These are phyloP conservation scores for Carpatolechia fugitivella DNA, from an alignment of 2,888 invertebrate species.

Conservation along the genomic window DNA sequence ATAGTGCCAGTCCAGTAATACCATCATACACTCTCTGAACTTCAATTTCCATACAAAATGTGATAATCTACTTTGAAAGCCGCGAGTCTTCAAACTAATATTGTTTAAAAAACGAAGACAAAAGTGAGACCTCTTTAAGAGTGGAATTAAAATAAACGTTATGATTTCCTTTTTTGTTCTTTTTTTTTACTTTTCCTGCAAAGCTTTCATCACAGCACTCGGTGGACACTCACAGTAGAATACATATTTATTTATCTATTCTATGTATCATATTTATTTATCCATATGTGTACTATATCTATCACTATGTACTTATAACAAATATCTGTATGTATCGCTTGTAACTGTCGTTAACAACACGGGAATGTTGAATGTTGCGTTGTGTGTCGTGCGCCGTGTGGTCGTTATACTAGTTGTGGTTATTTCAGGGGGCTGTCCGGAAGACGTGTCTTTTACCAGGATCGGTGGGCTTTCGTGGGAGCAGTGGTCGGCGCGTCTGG, in stretches of 20 bases:
- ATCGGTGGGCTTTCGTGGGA: slow-evolving; percentile 85
- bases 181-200: slow-evolving; percentile 70
- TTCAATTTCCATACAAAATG: slow-evolving; percentile 7
- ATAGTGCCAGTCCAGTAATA: slow-evolving; percentile 48
- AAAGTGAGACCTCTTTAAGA: slow-evolving; percentile 12
- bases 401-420: slow-evolving; percentile 39
- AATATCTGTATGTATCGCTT: slow-evolving; percentile 51
- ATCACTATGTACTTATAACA: slow-evolving; percentile 43
- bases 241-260: slow-evolving; percentile 22
- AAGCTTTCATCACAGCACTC: slow-evolving; percentile 78
- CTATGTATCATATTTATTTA: slow-evolving; percentile 44
- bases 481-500: slow-evolving; percentile 86
- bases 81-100: slow-evolving; percentile 18
- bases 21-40: slow-evolving; percentile 29
- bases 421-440: slow-evolving; percentile 56
- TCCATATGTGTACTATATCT: slow-evolving; percentile 34
- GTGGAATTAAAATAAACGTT: slow-evolving; percentile 58
- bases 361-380: slow-evolving; percentile 59
- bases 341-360: slow-evolving; percentile 64
- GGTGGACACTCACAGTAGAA: slow-evolving; percentile 75
- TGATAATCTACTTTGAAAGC: slow-evolving; percentile 23
- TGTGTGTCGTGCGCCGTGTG: slow-evolving; percentile 22
- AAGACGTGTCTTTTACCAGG: slow-evolving; percentile 86
- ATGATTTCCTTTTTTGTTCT: slow-evolving; percentile 59
- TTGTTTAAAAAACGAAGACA: slow-evolving; percentile 23